phyloP scores from a whole-genome alignment of 2,797 vertebrate species.

The Zenarchopterus dispar region DNA sequence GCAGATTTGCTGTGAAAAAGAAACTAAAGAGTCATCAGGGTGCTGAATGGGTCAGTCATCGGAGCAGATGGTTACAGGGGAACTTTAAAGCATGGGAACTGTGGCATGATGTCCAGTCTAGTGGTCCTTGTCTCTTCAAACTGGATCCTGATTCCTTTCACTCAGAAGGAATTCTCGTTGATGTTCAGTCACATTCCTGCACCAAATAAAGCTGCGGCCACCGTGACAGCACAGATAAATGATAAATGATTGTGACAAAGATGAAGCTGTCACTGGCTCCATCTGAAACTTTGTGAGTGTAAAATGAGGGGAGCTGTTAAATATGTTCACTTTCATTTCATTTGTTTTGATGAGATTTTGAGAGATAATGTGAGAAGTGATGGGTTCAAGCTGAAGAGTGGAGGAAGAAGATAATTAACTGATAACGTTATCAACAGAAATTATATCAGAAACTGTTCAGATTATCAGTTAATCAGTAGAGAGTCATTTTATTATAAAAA shows the following conservation, averaged over 20 bases:
- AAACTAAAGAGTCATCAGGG: conserved; percentile 28
- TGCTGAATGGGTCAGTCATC: conserved; percentile 41
- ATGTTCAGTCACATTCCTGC: conserved; percentile 45
- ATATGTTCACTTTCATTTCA: conserved; percentile 5
- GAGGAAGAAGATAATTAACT: conserved; percentile 4
- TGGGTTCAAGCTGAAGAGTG: background rate
- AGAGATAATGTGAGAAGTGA: background rate
- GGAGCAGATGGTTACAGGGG: conserved; percentile 49
- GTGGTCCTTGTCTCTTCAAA: conserved; percentile 73
- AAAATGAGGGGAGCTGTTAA: background rate
- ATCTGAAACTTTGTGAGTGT: conserved; percentile 5
- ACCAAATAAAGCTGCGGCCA: conserved; percentile 38
- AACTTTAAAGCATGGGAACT: conserved; percentile 72
- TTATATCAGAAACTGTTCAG: background rate
- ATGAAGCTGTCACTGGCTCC: conserved; percentile 15
- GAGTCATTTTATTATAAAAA: background rate
- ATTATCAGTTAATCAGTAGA: background rate
- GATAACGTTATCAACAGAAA: conserved; percentile 7
- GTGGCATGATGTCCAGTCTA: conserved; percentile 70
- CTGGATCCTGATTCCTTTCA: conserved; percentile 75
- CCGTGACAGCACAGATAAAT: conserved; percentile 37
- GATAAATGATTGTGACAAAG: conserved; percentile 26
- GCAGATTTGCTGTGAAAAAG: conserved; percentile 14
- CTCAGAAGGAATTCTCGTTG: conserved; percentile 60
- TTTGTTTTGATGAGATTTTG: conserved; percentile 6